A percentile compares a stretch with the other conserved stretches of the same genome.
Evolutionary conservation across 2,113 vertebrate species (phyloP).

Genomic region (Gavialis gangeticus): DNA sequence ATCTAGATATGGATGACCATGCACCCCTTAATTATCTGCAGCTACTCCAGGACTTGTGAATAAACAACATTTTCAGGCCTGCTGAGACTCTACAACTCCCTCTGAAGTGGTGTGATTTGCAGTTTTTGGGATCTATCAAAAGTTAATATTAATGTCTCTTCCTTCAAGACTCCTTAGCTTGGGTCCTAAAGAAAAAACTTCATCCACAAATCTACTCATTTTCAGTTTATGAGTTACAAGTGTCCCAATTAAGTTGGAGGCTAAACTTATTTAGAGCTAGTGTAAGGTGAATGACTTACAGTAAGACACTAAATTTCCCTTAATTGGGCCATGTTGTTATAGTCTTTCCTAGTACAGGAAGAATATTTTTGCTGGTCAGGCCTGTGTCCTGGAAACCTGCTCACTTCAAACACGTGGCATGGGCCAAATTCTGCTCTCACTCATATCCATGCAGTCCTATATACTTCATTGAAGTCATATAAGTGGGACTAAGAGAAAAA

Average conservation of each 20-base stretch:
- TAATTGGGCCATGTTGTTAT: neutral
- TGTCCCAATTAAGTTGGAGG: neutral
- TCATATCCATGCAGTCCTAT: neutral
- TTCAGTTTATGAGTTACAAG: neutral
- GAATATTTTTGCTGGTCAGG: neutral
- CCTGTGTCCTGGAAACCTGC: neutral
- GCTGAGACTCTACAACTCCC: neutral
- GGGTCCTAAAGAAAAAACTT: constrained; percentile 28
- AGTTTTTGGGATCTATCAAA: neutral
- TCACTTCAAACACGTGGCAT: neutral
- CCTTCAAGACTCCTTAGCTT: neutral
- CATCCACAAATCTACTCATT: neutral
- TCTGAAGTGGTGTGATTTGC: rapidly evolving
- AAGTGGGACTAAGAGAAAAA: constrained; percentile 18
- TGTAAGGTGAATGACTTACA: constrained; percentile 5
- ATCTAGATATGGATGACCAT: neutral
- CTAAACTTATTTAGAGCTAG: constrained; percentile 1
- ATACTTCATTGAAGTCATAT: neutral
- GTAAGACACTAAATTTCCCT: neutral
- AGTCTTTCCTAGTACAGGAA: neutral
- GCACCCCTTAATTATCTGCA: neutral
- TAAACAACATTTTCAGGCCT: neutral
- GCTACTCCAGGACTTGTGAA: neutral
- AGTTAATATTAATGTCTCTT: neutral
- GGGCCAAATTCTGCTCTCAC: neutral